These are phyloP conservation scores for Motacilla tschutschensis DNA, from an alignment of 2,113 vertebrate species.

Conservation along the genomic window DNA sequence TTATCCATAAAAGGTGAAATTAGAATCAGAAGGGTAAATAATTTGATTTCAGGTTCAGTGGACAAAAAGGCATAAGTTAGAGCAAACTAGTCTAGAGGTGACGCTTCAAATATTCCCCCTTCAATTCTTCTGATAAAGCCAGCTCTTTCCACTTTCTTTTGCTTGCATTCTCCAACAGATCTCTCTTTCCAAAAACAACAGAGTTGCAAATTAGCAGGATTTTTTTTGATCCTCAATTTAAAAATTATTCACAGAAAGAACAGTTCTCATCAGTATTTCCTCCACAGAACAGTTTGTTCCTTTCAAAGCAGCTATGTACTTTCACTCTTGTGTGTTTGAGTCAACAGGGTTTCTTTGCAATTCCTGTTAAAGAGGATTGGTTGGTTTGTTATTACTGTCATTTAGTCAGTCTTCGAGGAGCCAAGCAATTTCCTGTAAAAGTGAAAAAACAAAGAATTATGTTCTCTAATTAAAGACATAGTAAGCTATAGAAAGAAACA, in stretches of 20 bases:
- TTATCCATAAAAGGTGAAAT: neutral
- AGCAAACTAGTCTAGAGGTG: neutral
- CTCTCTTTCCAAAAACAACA: neutral
- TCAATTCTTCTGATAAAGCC: neutral
- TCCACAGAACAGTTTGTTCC: neutral
- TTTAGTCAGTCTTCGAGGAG: conserved; percentile 5
- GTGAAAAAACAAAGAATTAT: conserved; percentile 24
- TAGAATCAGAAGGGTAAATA: neutral
- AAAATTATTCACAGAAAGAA: neutral
- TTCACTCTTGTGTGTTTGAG: neutral
- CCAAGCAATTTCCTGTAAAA: conserved; percentile 31
- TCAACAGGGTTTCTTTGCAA: neutral
- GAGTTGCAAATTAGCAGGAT: neutral
- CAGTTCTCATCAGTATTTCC: neutral
- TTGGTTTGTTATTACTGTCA: conserved; percentile 34
- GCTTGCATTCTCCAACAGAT: neutral
- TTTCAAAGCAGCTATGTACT: neutral
- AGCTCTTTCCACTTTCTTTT: neutral
- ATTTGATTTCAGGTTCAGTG: neutral
- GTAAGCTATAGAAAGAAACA: neutral
- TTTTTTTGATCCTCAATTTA: neutral
- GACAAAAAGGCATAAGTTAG: neutral
- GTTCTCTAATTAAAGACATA: conserved; percentile 9
- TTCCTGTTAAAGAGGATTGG: neutral
- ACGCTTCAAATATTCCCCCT: neutral